Evolutionary conservation across 1,140 invertebrate genomes (phyloP).

Genomic region (Sitophilus oryzae): DNA sequence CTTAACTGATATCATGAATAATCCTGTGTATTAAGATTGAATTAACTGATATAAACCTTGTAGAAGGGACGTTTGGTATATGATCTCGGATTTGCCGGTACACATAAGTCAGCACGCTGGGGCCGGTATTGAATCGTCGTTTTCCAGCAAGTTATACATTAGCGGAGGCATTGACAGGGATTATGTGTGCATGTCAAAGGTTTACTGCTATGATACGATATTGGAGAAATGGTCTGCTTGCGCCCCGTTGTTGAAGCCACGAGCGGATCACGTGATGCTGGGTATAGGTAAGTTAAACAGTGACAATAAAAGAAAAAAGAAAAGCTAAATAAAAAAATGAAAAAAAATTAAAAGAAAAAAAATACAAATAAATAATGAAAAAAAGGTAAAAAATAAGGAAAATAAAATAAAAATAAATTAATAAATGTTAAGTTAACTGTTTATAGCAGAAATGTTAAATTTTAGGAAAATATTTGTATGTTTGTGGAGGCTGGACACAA

Average conservation of each 20-base stretch:
- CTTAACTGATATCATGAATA: no score
- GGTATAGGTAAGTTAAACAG: conserved; percentile 44
- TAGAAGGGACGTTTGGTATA: conserved; percentile 55
- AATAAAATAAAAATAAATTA: no score
- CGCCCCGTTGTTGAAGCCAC: conserved; percentile 53
- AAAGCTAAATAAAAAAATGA: no score
- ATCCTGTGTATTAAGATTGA: no score
- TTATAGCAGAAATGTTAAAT: no score
- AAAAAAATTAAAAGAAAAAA: no score
- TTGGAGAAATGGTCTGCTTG: conserved; percentile 53
- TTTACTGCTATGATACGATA: conserved; percentile 53
- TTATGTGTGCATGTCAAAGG: conserved; percentile 32
- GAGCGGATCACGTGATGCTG: conserved; percentile 67
- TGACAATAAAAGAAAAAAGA: no score
- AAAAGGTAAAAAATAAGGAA: no score
- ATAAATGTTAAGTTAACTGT: no score
- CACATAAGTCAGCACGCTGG: conserved; percentile 64
- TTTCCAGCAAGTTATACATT: conserved; percentile 48
- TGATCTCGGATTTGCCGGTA: conserved; percentile 52
- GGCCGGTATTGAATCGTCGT: conserved; percentile 45
- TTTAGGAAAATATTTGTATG: conserved; percentile 52
- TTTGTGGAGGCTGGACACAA: conserved; percentile 64
- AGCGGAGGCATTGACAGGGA: conserved; percentile 58
- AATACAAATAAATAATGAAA: no score
- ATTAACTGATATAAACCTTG: no score